Evolutionary conservation across 2,113 vertebrate species (phyloP).

Genomic region (Microtus ochrogaster): DNA sequence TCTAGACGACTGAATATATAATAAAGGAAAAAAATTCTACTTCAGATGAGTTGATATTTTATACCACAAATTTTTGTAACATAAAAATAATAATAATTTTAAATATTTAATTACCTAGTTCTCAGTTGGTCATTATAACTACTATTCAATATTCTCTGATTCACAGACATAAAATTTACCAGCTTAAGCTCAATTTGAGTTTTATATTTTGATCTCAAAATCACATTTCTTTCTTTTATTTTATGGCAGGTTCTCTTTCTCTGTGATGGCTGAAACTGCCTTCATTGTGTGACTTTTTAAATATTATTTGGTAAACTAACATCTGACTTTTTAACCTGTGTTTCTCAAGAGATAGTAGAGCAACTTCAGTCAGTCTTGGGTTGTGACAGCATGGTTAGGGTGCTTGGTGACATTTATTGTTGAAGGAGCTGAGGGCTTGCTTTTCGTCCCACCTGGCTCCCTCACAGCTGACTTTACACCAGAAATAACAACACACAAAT

Average conservation of each 20-base stretch:
- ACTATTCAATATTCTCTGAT: neutral
- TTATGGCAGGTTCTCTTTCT: neutral
- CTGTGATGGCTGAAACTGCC: neutral
- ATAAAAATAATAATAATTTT: neutral
- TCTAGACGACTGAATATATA: neutral
- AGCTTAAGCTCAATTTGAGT: neutral
- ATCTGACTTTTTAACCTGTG: neutral
- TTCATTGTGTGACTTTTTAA: neutral
- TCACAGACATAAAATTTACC: neutral
- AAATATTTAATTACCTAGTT: neutral
- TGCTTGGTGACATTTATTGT: neutral
- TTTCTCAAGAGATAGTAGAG: neutral
- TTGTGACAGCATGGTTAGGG: neutral
- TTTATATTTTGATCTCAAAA: constrained; percentile 26
- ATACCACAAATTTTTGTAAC: neutral
- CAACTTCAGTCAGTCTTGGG: neutral
- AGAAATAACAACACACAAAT: too few relatives aligned
- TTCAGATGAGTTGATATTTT: neutral
- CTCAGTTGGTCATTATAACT: neutral
- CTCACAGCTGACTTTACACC: too few relatives aligned
- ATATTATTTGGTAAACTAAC: neutral
- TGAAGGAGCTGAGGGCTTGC: too few relatives aligned
- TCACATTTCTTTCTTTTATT: neutral
- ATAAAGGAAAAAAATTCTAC: neutral
- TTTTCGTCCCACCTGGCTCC: too few relatives aligned